A percentile compares a stretch with the other conserved stretches of the same genome.
Evolutionary conservation across 2,888 invertebrate genomes (phyloP).

Genomic region (Oxystoma pomonae): DNA sequence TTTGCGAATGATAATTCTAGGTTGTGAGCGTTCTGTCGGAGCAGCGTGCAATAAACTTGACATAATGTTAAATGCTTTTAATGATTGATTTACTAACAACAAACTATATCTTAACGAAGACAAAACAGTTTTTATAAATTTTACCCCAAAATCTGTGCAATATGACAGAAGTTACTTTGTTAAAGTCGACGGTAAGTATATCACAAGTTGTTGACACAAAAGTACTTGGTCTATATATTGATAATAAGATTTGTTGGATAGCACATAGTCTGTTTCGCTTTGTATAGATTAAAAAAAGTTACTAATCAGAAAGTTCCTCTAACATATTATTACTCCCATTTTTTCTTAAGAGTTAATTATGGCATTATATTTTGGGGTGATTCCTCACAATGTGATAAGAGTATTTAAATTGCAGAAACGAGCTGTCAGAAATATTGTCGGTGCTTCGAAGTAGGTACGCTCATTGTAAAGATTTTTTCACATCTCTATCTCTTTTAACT

Average conservation of each 20-base stretch:
- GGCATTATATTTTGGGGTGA: background rate
- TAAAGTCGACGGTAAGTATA: background rate
- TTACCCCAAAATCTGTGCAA: background rate
- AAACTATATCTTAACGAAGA: conserved; percentile 4
- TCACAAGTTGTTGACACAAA: conserved; percentile 1
- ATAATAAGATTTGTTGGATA: background rate
- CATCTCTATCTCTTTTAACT: background rate
- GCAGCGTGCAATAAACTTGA: background rate
- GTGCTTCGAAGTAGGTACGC: background rate
- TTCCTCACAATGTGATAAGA: background rate
- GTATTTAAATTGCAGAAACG: background rate
- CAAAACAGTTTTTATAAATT: conserved; percentile 4
- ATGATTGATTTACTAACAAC: conserved; percentile 1
- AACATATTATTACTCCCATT: background rate
- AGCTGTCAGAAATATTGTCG: background rate
- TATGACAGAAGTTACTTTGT: background rate
- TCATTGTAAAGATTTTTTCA: background rate
- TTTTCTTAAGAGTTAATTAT: background rate
- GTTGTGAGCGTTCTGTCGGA: no score
- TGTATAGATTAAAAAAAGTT: background rate
- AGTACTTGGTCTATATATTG: conserved; percentile 1
- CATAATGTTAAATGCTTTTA: background rate
- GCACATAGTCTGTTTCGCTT: conserved; percentile 1
- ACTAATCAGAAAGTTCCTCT: background rate
- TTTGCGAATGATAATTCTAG: conserved; percentile 4